phyloP scores from a whole-genome alignment of 2,797 vertebrate genomes.

The Galagoides demidoff region DNA sequence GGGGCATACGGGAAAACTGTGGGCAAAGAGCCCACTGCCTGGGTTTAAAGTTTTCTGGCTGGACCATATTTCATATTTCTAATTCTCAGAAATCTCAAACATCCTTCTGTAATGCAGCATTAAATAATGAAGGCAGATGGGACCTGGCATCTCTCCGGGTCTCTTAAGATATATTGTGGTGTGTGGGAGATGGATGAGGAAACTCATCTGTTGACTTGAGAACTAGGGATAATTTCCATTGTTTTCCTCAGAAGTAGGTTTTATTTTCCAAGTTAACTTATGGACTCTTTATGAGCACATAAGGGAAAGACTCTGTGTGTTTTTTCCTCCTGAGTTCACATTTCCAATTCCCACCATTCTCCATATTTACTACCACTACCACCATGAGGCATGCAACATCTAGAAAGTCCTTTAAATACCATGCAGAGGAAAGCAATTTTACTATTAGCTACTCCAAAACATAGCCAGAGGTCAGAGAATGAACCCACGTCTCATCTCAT shows the following conservation, averaged over 20 bases:
- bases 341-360: background rate
- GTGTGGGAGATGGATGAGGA: background rate
- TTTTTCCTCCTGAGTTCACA: background rate
- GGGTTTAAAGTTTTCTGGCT: slow-evolving; percentile 45
- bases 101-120: slow-evolving; percentile 60
- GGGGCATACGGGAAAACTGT: slow-evolving; percentile 42
- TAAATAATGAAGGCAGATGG: slow-evolving; percentile 76
- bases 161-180: background rate
- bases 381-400: background rate
- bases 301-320: background rate
- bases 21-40: slow-evolving; percentile 60
- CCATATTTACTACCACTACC: background rate
- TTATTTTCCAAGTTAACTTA: slow-evolving; percentile 58
- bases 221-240: background rate
- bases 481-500: background rate
- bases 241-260: slow-evolving; percentile 53
- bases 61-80: slow-evolving; percentile 51
- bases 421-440: background rate
- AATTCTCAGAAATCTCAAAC: slow-evolving; percentile 72
- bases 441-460: background rate
- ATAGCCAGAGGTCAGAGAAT: background rate
- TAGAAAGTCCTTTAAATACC: background rate
- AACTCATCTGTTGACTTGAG: slow-evolving; percentile 31
- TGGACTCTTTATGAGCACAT: background rate
- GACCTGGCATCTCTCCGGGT: slow-evolving; percentile 54